Conservation (phyloP, 1,140 invertebrate species). For the Ganaspis sp. region DNA sequence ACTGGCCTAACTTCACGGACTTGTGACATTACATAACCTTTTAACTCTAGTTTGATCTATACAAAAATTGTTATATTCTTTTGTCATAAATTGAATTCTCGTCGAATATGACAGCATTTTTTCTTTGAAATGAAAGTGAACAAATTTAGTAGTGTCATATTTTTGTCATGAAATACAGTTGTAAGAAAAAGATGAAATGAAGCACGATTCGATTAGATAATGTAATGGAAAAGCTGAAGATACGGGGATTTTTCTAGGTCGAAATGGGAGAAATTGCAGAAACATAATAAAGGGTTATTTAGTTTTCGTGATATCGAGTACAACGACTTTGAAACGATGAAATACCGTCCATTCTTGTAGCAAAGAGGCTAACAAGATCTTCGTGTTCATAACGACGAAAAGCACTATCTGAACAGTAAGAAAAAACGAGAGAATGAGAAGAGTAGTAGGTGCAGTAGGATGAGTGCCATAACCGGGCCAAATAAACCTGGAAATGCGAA, state of each 20-base stretch:
- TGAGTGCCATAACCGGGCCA: constrained; percentile 52
- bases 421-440: constrained; percentile 2
- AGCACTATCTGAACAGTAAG: constrained; percentile 29
- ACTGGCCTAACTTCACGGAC: no score
- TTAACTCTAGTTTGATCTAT: no score
- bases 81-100: no score
- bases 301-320: constrained; percentile 23
- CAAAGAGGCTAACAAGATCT: constrained; percentile 27
- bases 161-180: no score
- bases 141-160: no score
- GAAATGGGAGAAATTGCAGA: background rate
- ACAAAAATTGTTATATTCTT: no score
- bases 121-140: no score
- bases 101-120: no score
- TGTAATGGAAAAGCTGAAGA: background rate
- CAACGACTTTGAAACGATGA: constrained; percentile 12
- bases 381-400: constrained; percentile 27
- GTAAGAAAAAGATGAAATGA: no score
- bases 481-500: constrained; percentile 67
- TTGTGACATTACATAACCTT: no score
- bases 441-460: constrained; percentile 37
- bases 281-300: constrained; percentile 17
- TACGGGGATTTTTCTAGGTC: background rate
- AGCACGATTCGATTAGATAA: background rate
- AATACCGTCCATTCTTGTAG: constrained; percentile 1